Base-by-base conservation (phyloP, 1,140 invertebrate genomes). In the Ephestia elutella region DNA sequence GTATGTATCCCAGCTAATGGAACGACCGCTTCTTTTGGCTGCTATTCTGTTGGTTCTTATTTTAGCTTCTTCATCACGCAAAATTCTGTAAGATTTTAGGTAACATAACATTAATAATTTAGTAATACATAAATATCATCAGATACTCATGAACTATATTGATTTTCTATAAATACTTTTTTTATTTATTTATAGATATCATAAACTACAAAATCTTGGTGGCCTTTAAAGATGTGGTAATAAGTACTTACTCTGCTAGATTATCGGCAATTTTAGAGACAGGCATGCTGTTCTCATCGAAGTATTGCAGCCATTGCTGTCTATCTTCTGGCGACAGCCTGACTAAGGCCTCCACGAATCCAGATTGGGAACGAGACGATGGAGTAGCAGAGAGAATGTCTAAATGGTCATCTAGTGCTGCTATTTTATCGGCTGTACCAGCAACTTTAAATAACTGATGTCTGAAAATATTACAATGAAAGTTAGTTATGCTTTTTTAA, bases 231-330 rank as follows among this genome's bases (percentile, higher is more conserved):
- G n/a, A n/a, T n/a, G n/a, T n/a, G n/a, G n/a, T n/a, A n/a, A n/a
- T n/a, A n/a, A n/a, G n/a, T n/a, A 73, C 78, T 78, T 75, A 86
- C 83, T 75, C 70, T 17, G 83, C 83, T n/a, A 86, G 70, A 57
- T 86, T 85, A 13, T 85, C 71, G 19, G 73, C 73, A 0, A 86
- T 63, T 58, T 78, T 74, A 7, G 66, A 73, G 57, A 81, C 81
- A 2, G 61, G 20, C 57, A 87, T 75, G 35, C 65, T 65, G 20
- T 70, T 73, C 15, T 59, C 13, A 0, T 81, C 54, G 65, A 85
- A 86, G 58, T 82, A 73, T 49, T 65, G 51, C 2, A 87, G 56
- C 84, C 84, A 87, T 74, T 76, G 62, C 18, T 61, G 20, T 59
- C 69, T 79, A 28, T 77, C 74, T 21, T 79, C 74, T 9, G 84